A percentile compares a stretch with the other conserved stretches of the same genome.
These are phyloP conservation scores for Anguilla japonica DNA, from an alignment of 2,113 vertebrate genomes.

Conservation along the genomic window DNA sequence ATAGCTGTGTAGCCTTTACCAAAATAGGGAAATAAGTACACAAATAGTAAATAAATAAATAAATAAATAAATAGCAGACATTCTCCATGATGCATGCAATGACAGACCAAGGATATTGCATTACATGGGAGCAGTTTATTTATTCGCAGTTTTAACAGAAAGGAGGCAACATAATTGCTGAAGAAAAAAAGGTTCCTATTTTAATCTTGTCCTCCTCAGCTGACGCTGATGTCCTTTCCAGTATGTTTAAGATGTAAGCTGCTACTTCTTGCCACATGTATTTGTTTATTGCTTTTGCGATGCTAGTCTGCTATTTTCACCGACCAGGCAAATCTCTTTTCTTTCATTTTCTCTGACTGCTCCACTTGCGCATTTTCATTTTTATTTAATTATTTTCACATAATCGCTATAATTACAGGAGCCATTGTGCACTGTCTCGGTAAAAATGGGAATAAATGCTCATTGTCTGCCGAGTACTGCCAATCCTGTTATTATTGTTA, in stretches of 20 bases:
- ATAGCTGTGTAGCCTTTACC: no score
- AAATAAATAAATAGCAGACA: not conserved
- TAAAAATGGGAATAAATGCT: conserved; percentile 69
- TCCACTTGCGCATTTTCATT: conserved; percentile 46
- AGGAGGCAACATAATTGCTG: not conserved
- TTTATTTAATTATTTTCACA: conserved; percentile 55
- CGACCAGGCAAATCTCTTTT: not conserved
- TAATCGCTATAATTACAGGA: conserved; percentile 56
- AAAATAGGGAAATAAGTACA: not conserved
- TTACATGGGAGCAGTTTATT: not conserved
- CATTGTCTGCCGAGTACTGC: conserved; percentile 59
- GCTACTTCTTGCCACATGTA: not conserved
- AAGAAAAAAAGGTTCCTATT: not conserved
- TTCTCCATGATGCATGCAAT: not conserved
- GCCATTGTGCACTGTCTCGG: conserved; percentile 73
- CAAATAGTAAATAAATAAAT: not conserved
- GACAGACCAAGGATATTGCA: not conserved
- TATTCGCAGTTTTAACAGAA: not conserved
- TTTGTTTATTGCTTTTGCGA: not conserved
- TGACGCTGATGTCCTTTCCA: not conserved
- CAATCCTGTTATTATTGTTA: conserved; percentile 45
- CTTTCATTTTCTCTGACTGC: not conserved
- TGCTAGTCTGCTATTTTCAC: not conserved
- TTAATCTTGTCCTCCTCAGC: not conserved
- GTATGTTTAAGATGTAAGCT: not conserved